Base-by-base conservation (phyloP, 2,888 invertebrate species). In the Volucella zonaria region DNA sequence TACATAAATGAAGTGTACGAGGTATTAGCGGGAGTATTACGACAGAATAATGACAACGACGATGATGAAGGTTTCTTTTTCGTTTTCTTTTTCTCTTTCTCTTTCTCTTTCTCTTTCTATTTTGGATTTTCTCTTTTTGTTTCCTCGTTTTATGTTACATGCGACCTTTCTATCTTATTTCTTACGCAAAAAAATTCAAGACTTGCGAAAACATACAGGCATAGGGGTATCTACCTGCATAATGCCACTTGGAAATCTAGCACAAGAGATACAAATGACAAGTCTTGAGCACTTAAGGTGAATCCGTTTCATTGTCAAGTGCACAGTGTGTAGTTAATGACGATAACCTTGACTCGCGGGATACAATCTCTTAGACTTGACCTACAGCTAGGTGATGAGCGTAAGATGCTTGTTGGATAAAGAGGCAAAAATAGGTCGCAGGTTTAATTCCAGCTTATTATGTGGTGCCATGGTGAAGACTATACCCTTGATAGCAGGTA, bases 1-100 rank as follows among this genome's bases (percentile, higher is more conserved):
- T 85, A 76, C 64, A 80, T 71, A 83, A 80, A 83, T 80, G 74
- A 83, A 83, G 83, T 80, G 80, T 75, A 73, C 76, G 85, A 77
- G 76, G 81, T 73, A 85, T 85, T 85, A 81, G 76, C 85, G 73
- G 71, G 76, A 54, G 76, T 56, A 80, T 85, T 80, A 85, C 70
- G 83, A 67, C 64, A 79, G 70, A 79, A 83, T 70, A 76, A 76
- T 49, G 64, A 18, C 67, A 75, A 83, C 66, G 70, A 76, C 40
- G 64, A 31, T 61, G 67, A 79, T 76, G 75, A 67, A 59, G 71
- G 76, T 45, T 49, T 66, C 71, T 62, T 23, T 15, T 43, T 51
- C 23, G 49, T 59, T 58, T 47, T 31, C 52, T 45, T 47, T 18
- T 15, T 38, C 15, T 23, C 15, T 23, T 12, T 45, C 6, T 31